phyloP scores from a whole-genome alignment of 2,797 vertebrate genomes.

The Hydrophis major region DNA sequence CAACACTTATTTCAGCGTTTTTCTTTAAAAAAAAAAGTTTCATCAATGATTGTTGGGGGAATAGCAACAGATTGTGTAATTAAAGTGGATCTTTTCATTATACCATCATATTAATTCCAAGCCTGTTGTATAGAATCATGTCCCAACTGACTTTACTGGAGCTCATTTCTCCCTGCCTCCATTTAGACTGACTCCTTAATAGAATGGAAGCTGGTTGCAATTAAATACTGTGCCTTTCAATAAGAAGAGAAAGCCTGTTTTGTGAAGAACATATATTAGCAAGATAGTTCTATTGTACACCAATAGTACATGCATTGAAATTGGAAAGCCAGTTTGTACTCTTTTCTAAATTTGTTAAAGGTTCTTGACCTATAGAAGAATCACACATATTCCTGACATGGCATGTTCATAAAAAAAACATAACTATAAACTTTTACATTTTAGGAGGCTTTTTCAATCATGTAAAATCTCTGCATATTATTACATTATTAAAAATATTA shows the following conservation, averaged over 20 bases:
- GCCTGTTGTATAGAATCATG: background rate
- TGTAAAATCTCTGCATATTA: background rate
- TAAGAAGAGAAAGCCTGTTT: background rate
- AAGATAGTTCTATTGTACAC: background rate
- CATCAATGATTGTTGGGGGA: background rate
- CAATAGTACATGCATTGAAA: background rate
- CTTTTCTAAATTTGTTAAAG: background rate
- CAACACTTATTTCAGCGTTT: background rate
- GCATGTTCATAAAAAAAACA: background rate
- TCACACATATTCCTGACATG: background rate
- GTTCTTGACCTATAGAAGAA: background rate
- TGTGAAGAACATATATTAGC: background rate
- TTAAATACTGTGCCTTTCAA: background rate
- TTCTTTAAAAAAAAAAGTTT: background rate
- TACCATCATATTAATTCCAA: background rate
- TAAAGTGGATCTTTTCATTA: background rate
- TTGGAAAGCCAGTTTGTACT: background rate
- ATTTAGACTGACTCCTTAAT: background rate
- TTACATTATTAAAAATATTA: background rate
- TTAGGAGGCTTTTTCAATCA: background rate
- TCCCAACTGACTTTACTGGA: background rate
- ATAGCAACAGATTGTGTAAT: slow-evolving; percentile 6
- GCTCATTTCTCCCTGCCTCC: background rate
- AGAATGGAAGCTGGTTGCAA: background rate
- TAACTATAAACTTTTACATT: background rate